phyloP scores from a whole-genome alignment of 1,140 invertebrate species.

The Tribolium madens region DNA sequence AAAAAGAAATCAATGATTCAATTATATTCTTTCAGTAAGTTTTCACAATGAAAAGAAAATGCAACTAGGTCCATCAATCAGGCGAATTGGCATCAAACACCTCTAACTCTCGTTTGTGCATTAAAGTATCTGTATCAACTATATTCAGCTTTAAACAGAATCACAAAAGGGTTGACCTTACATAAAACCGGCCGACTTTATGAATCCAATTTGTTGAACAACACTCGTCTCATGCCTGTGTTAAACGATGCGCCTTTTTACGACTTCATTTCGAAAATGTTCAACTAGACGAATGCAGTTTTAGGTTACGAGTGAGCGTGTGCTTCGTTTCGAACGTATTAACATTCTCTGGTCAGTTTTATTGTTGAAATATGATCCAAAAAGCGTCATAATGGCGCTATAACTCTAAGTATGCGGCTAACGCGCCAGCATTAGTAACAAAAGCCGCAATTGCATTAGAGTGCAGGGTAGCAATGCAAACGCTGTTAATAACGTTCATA shows the following conservation, averaged over 20 bases:
- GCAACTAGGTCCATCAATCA: no score
- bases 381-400: conserved; percentile 47
- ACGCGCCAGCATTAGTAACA: conserved; percentile 58
- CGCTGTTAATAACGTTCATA: conserved; percentile 59
- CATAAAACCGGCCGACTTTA: not conserved
- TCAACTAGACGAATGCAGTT: conserved; percentile 5
- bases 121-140: not conserved
- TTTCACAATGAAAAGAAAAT: no score
- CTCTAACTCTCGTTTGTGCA: not conserved
- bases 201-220: not conserved
- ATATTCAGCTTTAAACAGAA: not conserved
- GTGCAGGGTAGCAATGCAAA: conserved; percentile 55
- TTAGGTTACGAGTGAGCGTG: not conserved
- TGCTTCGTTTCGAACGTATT: not conserved
- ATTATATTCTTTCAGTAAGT: no score
- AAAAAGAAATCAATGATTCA: no score
- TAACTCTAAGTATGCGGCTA: conserved; percentile 57
- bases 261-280: conserved; percentile 28
- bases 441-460: conserved; percentile 58
- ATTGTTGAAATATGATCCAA: conserved; percentile 44
- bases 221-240: not conserved
- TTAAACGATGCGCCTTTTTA: conserved; percentile 21
- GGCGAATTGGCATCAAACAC: no score
- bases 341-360: conserved; percentile 39
- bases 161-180: not conserved